Evolutionary conservation across 64 coral and sea anemone species (phyloP).

Genomic region (Montipora cactus): DNA sequence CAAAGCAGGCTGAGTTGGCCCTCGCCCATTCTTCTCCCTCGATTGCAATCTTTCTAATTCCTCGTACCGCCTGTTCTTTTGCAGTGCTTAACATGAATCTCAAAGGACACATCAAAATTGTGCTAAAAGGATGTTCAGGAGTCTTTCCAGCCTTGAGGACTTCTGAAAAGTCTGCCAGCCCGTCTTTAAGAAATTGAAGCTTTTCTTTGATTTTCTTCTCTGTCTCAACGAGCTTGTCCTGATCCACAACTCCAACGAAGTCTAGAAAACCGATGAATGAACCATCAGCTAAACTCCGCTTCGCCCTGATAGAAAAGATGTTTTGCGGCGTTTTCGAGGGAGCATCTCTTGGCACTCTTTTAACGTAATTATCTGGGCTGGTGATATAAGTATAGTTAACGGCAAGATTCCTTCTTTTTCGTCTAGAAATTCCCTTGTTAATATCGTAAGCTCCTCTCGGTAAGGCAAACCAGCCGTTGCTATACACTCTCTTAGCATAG

Average conservation of each 20-base stretch:
- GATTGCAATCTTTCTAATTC: conserved; percentile 1
- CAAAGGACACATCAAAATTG: conserved; percentile 71
- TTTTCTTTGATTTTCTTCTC: conserved; percentile 60
- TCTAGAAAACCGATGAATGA: conserved; percentile 81
- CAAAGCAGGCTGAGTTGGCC: conserved; percentile 38
- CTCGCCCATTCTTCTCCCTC: neutral
- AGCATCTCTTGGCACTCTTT: neutral
- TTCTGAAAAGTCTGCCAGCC: conserved; percentile 63
- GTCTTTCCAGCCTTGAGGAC: conserved; percentile 61
- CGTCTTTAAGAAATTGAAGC: conserved; percentile 51
- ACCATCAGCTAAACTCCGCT: conserved; percentile 43
- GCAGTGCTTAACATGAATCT: conserved; percentile 46
- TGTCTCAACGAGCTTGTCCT: conserved; percentile 16
- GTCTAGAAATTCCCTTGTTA: neutral
- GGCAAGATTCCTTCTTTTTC: neutral
- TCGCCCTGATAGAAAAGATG: conserved; percentile 20
- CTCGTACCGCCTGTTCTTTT: conserved; percentile 37
- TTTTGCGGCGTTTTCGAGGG: neutral
- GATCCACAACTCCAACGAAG: conserved; percentile 75
- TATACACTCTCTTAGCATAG: conserved; percentile 55
- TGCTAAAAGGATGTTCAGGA: conserved; percentile 72
- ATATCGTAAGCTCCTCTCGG: conserved; percentile 51
- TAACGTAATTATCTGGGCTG: neutral
- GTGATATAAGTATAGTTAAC: neutral
- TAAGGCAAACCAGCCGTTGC: conserved; percentile 74